Evolutionary conservation across 1,140 invertebrate genomes (phyloP), one percentile per base, ranked within the genome.

Genomic region (Drosophila repletoides): DNA sequence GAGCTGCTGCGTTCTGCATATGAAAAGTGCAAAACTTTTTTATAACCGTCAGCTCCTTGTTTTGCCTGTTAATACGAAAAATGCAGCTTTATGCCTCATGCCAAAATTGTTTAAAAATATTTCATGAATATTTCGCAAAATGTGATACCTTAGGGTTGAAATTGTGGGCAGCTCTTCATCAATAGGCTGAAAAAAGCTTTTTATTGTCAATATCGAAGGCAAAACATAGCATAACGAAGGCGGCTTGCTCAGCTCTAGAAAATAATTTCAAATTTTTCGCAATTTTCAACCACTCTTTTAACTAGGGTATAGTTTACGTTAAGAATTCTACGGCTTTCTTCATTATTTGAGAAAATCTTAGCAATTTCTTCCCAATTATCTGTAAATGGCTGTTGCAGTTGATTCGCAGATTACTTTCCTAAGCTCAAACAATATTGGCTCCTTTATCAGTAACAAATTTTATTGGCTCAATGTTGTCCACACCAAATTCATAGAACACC

Each of bases 351-450:
- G 1, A 3, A 24, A 6, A 59, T 45, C 34, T 48, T 49, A 5
- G 56, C 56, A 2, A 36, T 15, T 14, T 36, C 2, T 12, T 17
- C 1, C 41, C 40, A 55, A 21, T 55, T 65, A 10, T 56, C 61
- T 59, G 26, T n/a, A 71, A 55, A 53, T 71, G 60, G 48, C 46
- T 55, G 15, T 53, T 59, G 36, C 60, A 64, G 24, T 70, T 70
- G 4, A 63, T 10, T 1, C 52, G 33, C 6, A 26, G 38, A 31
- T 58, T 45, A 33, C 48, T 31, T 38, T 59, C 29, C 9, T 63
- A 40, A 1, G 67, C 43, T 17, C 59, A 64, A 12, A 45, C 6
- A 28, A 64, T 56, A 38, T 65, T 55, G 21, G 12, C 1, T 6
- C 41, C 59, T 15, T 48, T 64, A 34, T 70, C 67, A n/a, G n/a